These are phyloP conservation scores for Sparus aurata DNA, from an alignment of 2,797 vertebrate genomes.

Conservation along the genomic window DNA sequence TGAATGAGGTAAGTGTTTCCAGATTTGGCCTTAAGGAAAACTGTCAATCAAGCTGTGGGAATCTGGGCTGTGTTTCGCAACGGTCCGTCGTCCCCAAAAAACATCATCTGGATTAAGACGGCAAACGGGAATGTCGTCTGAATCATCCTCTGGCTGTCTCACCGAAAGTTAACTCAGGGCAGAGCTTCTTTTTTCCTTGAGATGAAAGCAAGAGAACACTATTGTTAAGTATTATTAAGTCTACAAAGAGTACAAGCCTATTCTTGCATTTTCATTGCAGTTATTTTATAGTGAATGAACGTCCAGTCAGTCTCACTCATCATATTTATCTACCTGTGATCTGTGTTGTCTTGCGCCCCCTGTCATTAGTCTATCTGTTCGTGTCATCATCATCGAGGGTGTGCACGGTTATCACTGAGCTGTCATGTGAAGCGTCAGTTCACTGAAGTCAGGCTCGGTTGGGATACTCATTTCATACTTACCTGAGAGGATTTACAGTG, in stretches of 20 bases:
- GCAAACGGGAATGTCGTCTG: constrained; percentile 26
- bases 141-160: constrained; percentile 31
- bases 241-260: neutral
- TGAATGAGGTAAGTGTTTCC: constrained; percentile 76
- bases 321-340: constrained; percentile 53
- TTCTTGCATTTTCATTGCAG: neutral
- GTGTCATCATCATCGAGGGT: constrained; percentile 61
- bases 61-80: constrained; percentile 47
- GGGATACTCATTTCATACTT: constrained; percentile 33
- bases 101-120: constrained; percentile 41
- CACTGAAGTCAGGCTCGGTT: constrained; percentile 39
- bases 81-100: constrained; percentile 21
- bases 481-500: constrained; percentile 28
- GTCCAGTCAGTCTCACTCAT: constrained; percentile 49
- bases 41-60: constrained; percentile 77
- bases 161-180: constrained; percentile 7
- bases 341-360: constrained; percentile 46
- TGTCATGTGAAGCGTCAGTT: constrained; percentile 65
- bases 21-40: constrained; percentile 77
- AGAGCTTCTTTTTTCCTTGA: neutral
- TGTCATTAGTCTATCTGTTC: constrained; percentile 66
- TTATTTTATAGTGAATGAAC: neutral
- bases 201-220: neutral
- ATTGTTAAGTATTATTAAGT: neutral
- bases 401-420: constrained; percentile 57